Base-by-base conservation (phyloP, 2,888 invertebrate genomes). In the Shargacucullia verbasci region DNA sequence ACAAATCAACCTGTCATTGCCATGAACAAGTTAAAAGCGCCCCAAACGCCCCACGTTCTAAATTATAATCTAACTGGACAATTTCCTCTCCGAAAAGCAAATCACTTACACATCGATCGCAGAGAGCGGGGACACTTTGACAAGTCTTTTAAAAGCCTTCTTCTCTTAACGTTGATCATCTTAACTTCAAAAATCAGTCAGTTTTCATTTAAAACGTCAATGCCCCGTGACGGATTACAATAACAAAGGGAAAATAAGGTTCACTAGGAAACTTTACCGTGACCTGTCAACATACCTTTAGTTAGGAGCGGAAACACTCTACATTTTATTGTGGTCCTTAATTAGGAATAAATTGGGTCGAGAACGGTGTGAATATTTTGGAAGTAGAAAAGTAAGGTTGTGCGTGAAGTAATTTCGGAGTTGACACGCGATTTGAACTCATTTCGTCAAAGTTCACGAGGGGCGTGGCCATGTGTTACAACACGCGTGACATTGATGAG, bases 241-340 rank as follows among this genome's bases (percentile, higher is more conserved):
- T 74, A 73, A 73, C 74, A 81, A 74, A 63, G 76, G 71, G 72
- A 55, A 54, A 70, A 64, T 70, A 57, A 78, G 79, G 83, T 79
- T 79, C 82, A 82, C 25, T 11, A 37, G 50, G 38, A 60, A 76
- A 81, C 69, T 66, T 67, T 70, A 74, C 76, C 79, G 76, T 77
- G 82, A 78, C 82, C 78, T 76, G 82, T 74, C 80, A 82, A 81
- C 74, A 79, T 76, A 53, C 52, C 55, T 73, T 70, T 60, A 57
- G 52, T 64, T 68, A 34, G 43, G 34, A 69, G 53, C 43, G 57
- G 49, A 54, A 72, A 72, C 39, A 20, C 27, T 12, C 11, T 39
- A 38, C n/a, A 40, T 31, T 8, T 13, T n/a, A 58, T 55, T 48
- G 52, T 40, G 38, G 29, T 27, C 34, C 49, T 61, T 70, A 64